These are phyloP conservation scores for Lepus americanus DNA, from an alignment of 2,113 vertebrate genomes.

Conservation along the genomic window DNA sequence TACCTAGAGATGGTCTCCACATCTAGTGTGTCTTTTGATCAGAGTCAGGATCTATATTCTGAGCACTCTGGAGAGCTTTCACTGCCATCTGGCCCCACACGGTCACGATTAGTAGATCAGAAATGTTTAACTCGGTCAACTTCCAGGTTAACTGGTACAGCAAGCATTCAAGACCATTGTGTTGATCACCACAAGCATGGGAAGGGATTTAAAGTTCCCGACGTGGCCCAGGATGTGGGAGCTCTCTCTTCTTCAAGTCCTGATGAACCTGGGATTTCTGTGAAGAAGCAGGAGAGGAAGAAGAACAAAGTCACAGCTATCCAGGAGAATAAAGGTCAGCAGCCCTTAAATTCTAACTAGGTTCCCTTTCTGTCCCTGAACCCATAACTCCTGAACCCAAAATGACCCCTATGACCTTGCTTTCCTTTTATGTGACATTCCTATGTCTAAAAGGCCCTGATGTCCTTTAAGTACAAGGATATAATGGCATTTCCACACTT, in stretches of 20 bases:
- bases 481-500: neutral
- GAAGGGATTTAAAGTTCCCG: neutral
- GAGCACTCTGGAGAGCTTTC: constrained; percentile 10
- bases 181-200: neutral
- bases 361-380: neutral
- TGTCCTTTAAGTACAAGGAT: neutral
- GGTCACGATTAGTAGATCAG: neutral
- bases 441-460: neutral
- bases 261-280: constrained; percentile 13
- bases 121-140: neutral
- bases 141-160: neutral
- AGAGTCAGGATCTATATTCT: neutral
- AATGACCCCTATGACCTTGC: neutral
- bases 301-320: neutral
- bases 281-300: constrained; percentile 17
- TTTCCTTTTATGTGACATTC: neutral
- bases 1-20: neutral
- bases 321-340: constrained; percentile 54
- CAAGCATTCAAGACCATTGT: neutral
- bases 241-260: constrained; percentile 47
- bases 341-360: neutral
- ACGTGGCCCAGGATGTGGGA: neutral
- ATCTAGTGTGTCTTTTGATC: constrained; percentile 8
- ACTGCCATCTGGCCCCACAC: neutral
- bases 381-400: neutral